Base-by-base conservation (phyloP, 2,113 vertebrate genomes). In the Onychorhynchus coronatus region DNA sequence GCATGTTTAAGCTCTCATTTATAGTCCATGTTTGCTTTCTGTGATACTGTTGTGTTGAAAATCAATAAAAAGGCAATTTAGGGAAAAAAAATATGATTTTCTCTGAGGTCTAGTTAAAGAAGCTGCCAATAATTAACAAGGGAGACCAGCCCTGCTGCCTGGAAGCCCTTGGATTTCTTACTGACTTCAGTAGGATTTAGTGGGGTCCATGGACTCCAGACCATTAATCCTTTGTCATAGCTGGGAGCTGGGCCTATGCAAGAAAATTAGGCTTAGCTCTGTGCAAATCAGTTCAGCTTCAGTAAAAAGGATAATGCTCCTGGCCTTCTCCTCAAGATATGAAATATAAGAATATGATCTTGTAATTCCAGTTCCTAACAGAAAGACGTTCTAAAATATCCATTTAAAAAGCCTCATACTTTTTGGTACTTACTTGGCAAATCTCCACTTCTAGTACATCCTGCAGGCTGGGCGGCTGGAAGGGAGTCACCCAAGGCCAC, bases 101-200 rank as follows among this genome's bases (percentile, higher is more conserved):
- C 92, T 89, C 93, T 87, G n/a, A 96, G 92, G 79, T 58, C 80
- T 89, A 50, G 68, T 93, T 96, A 94, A 97, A 94, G 95, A 87
- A 94, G 44, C 49, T 94, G 65, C 52, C 50, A 41, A 39, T 93
- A 94, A 94, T 96, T 94, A 95, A 59, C 47, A 65, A 12, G 7
- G 18, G 76, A 78, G 20, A 79, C 19, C n/a, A n/a, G 16, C 63
- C n/a, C 68, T 61, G 30, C 47, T 55, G 30, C 56, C 41, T 58
- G 30, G 41, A 58, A 93, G 12, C 35, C 28, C 68, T 50, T 0
- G 2, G 61, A 41, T 90, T 93, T 61, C 66, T 49, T 53, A 5
- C 41, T 14, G 74, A 41, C 67, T 83, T 55, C 72, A 42, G 63
- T 4, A 22, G 87, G 68, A 78, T 88, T 86, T 53, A 16, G 14